Conservation (phyloP, 2,797 vertebrate genomes). For the Stomatorhinus walkeri region DNA sequence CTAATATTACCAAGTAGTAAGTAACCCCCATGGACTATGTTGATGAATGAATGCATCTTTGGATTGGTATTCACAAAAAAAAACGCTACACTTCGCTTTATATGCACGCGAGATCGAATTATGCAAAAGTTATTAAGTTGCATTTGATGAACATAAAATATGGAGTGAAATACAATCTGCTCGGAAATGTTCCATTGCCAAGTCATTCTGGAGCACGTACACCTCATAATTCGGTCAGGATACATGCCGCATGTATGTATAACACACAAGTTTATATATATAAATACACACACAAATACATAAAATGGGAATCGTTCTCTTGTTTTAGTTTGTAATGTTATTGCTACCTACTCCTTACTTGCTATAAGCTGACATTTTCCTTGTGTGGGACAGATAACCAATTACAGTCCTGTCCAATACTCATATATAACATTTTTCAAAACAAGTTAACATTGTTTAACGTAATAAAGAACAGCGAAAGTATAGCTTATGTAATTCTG, state of each 20-base stretch:
- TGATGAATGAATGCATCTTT: background rate
- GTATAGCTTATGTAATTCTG: background rate
- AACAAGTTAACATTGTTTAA: background rate
- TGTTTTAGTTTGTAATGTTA: background rate
- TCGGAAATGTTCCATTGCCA: background rate
- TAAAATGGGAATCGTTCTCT: background rate
- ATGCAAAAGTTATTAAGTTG: background rate
- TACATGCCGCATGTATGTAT: background rate
- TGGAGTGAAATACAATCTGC: background rate
- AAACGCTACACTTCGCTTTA: background rate
- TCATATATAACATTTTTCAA: background rate
- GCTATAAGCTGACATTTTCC: background rate
- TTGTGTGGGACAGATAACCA: background rate
- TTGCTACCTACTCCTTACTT: background rate
- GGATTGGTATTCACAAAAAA: background rate
- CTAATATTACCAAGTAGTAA: background rate
- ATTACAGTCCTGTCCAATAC: background rate
- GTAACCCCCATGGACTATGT: background rate
- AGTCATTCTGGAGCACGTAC: background rate
- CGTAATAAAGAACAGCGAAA: background rate
- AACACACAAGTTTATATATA: background rate
- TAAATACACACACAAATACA: background rate
- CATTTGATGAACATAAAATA: background rate
- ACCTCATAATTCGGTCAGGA: background rate
- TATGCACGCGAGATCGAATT: background rate